A percentile compares a stretch with the other conserved stretches of the same genome.
Conservation (phyloP, 2,113 vertebrate genomes). For the Nibea albiflora region DNA sequence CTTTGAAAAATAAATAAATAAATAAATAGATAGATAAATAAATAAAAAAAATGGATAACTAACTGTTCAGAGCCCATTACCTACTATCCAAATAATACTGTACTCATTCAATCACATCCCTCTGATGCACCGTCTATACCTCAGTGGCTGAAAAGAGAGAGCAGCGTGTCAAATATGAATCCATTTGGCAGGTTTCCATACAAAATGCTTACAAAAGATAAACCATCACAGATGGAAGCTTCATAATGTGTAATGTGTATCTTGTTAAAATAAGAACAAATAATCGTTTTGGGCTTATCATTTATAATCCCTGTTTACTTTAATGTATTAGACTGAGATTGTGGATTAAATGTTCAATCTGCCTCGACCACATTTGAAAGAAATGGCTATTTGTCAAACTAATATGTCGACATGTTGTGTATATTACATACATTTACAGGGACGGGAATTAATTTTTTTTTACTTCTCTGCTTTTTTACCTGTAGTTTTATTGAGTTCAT, state of each 20-base stretch:
- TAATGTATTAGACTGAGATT: background rate
- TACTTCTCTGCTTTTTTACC: background rate
- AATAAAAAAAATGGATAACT: background rate
- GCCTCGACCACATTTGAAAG: background rate
- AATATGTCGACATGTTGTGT: background rate
- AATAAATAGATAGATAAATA: background rate
- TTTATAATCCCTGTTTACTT: background rate
- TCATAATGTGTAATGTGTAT: background rate
- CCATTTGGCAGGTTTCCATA: background rate
- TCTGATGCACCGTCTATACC: background rate
- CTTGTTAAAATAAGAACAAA: background rate
- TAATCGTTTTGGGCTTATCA: background rate
- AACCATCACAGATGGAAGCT: background rate
- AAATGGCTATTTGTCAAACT: background rate
- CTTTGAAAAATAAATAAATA: background rate
- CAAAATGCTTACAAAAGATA: background rate
- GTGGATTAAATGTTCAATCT: background rate
- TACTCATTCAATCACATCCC: background rate
- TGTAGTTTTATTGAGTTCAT: background rate
- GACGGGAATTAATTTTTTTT: background rate
- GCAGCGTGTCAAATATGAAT: background rate
- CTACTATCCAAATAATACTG: background rate
- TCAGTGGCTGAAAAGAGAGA: background rate
- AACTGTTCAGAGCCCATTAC: too few relatives aligned
- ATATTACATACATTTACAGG: background rate